Evolutionary conservation across 2,797 vertebrate genomes (phyloP), one percentile per base, ranked within the genome.

Genomic region (Cynodonichthys magdalenae): DNA sequence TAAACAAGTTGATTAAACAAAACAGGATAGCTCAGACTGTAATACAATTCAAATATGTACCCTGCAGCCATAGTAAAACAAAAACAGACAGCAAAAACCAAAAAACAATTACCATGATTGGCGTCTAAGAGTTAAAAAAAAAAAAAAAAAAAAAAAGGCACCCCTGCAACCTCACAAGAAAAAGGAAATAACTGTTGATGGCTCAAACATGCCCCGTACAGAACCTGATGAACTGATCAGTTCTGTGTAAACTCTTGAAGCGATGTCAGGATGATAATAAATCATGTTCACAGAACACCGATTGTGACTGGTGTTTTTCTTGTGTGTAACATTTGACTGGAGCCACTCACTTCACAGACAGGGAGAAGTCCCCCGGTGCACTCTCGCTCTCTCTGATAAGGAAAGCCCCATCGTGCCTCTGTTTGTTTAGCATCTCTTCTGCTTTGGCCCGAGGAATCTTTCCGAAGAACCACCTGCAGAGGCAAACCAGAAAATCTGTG

Each of bases 351-450:
- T 99, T 99, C 82, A 99, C 97, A 0, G 98, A 99, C 49, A 99
- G 95, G 24, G 97, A 99, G 92, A 99, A 99, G 87, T 99, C 97
- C 51, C 98, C 98, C 0, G 98, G 97, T 34, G 98, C 97, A 2
- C 98, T 99, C 92, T 99, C 98, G 7, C 98, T 99, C 92, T 99
- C 98, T 76, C 97, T 92, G 86, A 99, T 98, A 60, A 99, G 96
- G 87, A 99, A 99, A 74, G 97, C 98, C 68, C 98, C 97, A 1
- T 99, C 98, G 0, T 97, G 96, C 92, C 97, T 95, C 93, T 99
- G 97, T 94, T 98, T 98, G 90, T 97, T 97, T 56, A 99, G 91
- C 95, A 99, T 96, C 91, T 99, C 98, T 90, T 99, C 98, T 75
- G 98, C 98, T 90, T 96, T 97, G 12, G 96, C 97, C 78, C 98